A percentile compares a stretch with the other conserved stretches of the same genome.
Evolutionary conservation across 1,140 invertebrate genomes (phyloP).

Genomic region (Tetranychus cinnabarinus): DNA sequence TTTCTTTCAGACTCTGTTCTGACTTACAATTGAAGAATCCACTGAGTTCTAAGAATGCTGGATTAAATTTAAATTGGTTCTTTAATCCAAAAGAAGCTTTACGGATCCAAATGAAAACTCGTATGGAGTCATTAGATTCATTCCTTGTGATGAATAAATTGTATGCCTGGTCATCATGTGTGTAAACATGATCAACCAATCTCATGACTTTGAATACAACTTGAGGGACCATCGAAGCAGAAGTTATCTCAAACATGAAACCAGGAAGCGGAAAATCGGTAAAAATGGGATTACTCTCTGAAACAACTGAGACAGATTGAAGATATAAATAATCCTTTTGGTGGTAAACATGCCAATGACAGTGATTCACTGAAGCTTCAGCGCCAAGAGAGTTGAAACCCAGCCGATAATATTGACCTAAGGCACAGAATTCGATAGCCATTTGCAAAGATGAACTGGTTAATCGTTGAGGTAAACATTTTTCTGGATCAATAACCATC

Average conservation of each 20-base stretch:
- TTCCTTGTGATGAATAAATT: constrained; percentile 14
- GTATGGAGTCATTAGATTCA: neutral
- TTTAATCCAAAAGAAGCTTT: constrained; percentile 8
- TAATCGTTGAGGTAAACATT: constrained; percentile 16
- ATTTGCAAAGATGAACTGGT: constrained; percentile 9
- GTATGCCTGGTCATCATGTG: constrained; percentile 11
- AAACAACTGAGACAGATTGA: constrained; percentile 9
- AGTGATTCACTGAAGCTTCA: constrained; percentile 24
- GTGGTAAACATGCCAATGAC: constrained; percentile 23
- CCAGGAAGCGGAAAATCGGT: constrained; percentile 8
- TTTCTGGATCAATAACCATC: constrained; percentile 19
- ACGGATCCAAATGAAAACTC: constrained; percentile 12
- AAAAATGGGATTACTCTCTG: neutral
- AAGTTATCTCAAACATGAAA: constrained; percentile 8
- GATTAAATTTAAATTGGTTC: constrained; percentile 6
- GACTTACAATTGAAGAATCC: constrained; percentile 12
- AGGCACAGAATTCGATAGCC: constrained; percentile 6
- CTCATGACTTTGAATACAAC: constrained; percentile 1
- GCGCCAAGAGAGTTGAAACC: constrained; percentile 26
- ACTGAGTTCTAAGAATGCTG: constrained; percentile 12
- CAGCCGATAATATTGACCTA: constrained; percentile 16
- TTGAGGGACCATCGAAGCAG: neutral
- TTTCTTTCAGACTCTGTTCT: constrained; percentile 3
- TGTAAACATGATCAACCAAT: neutral
- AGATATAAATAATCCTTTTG: constrained; percentile 18